These are phyloP conservation scores for Rallus limicola DNA, from an alignment of 2,113 vertebrate genomes.

Conservation along the genomic window DNA sequence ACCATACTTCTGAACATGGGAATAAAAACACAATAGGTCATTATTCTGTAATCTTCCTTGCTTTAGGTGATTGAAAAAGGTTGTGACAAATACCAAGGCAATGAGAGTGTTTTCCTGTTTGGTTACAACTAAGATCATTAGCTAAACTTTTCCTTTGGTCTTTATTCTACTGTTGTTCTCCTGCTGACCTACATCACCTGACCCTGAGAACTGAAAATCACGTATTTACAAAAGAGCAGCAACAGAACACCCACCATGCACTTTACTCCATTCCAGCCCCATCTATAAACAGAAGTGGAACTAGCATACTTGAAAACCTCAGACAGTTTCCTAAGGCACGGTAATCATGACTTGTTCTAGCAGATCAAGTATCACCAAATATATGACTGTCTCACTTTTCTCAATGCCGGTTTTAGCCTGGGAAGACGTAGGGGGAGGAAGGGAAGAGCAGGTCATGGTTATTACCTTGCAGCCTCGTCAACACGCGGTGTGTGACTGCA, in stretches of 20 bases:
- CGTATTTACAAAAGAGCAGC: not conserved
- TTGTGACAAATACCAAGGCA: not conserved
- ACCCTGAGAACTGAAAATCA: not conserved
- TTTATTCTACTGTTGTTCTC: not conserved
- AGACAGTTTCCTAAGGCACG: conserved; percentile 2
- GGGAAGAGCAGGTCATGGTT: not conserved
- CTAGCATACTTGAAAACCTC: not conserved
- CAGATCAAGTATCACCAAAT: not conserved
- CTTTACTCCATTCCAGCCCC: not conserved
- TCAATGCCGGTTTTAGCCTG: not conserved
- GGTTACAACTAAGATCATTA: not conserved
- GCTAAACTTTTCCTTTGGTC: not conserved
- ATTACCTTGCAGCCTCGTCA: not conserved
- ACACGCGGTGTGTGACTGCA: not conserved
- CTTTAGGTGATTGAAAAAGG: not conserved
- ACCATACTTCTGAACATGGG: not conserved
- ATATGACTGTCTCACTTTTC: not conserved
- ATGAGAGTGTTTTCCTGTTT: not conserved
- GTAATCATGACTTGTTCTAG: not conserved
- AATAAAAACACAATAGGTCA: not conserved
- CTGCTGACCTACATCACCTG: not conserved
- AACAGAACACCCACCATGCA: not conserved
- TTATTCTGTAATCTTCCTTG: not conserved
- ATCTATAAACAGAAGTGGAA: not conserved
- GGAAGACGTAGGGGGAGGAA: not conserved